These are phyloP conservation scores for Pterois miles DNA, from an alignment of 2,797 vertebrate genomes.

Conservation along the genomic window DNA sequence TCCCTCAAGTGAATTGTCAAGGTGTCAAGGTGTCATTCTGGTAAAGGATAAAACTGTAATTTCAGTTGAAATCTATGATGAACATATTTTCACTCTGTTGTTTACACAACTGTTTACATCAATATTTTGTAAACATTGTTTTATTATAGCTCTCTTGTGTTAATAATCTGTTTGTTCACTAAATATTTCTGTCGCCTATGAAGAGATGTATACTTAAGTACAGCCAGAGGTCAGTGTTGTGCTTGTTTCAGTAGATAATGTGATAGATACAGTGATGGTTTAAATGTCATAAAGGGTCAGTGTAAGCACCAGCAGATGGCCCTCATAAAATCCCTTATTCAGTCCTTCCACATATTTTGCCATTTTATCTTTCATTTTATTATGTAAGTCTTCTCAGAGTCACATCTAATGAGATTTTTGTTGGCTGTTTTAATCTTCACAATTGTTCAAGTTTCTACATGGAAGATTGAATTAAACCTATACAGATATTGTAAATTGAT, in stretches of 20 bases:
- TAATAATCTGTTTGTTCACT: neutral
- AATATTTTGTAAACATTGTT: neutral
- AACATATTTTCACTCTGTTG: slow-evolving; percentile 7
- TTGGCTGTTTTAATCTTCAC: neutral
- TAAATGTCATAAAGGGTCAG: neutral
- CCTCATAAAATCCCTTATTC: neutral
- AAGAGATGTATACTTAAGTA: neutral
- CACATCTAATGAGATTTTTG: neutral
- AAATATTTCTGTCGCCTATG: neutral
- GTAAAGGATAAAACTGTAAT: neutral
- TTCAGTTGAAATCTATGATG: neutral
- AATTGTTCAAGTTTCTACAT: neutral
- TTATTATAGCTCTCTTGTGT: neutral
- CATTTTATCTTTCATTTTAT: neutral
- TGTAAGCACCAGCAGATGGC: neutral
- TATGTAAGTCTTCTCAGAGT: neutral
- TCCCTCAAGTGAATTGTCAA: neutral
- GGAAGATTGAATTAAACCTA: neutral
- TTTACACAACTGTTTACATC: slow-evolving; percentile 27
- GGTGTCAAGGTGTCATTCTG: neutral
- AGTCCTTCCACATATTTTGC: neutral
- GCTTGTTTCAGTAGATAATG: neutral
- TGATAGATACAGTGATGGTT: neutral
- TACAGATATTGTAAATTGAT: neutral
- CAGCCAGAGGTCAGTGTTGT: slow-evolving; percentile 47